Conservation (phyloP, 2,888 invertebrate species). For the Julus scanicus region DNA sequence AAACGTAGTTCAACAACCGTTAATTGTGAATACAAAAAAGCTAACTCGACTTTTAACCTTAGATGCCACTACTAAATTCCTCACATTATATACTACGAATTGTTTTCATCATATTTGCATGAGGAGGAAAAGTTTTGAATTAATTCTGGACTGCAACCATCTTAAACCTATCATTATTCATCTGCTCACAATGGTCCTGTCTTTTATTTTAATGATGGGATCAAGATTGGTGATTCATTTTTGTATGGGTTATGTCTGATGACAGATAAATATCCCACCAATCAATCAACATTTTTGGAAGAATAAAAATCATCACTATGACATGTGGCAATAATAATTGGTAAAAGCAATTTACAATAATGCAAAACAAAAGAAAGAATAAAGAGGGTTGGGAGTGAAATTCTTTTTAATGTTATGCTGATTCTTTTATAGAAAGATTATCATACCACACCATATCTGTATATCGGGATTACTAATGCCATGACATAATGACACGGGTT, state of each 20-base stretch:
- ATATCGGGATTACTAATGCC: too few species aligned
- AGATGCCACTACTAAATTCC: slow-evolving; percentile 13
- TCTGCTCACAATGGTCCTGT: background rate
- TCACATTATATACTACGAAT: background rate
- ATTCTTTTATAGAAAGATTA: too few species aligned
- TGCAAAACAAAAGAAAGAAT: background rate
- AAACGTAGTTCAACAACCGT: slow-evolving; percentile 11
- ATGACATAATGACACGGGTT: too few species aligned
- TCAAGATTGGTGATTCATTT: background rate
- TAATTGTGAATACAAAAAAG: slow-evolving; percentile 35
- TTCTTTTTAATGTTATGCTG: too few species aligned
- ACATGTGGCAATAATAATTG: background rate
- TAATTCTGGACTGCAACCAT: background rate
- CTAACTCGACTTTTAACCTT: background rate
- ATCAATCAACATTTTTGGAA: background rate
- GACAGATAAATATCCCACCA: background rate
- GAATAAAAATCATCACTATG: too few species aligned
- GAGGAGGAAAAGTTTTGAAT: slow-evolving; percentile 8
- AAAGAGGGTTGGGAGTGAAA: too few species aligned
- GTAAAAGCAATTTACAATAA: background rate
- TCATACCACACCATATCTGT: too few species aligned
- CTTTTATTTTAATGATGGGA: background rate
- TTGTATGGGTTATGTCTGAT: background rate
- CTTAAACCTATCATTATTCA: background rate
- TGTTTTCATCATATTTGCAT: background rate